phyloP scores from a whole-genome alignment of 1,140 invertebrate genomes.

The Pteromalus puparum region DNA sequence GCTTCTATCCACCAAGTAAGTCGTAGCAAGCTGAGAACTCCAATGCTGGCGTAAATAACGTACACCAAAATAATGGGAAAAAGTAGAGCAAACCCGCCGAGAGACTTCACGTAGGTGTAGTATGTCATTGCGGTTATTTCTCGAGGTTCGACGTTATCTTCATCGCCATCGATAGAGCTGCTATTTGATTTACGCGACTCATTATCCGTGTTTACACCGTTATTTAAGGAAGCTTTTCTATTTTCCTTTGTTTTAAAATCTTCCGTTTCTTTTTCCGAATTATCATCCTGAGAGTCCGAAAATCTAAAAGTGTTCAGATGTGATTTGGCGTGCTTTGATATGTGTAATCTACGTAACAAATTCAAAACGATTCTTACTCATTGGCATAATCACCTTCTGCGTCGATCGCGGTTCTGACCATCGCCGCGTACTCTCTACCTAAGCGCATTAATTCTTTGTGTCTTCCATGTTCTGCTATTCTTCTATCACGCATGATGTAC shows the following conservation, averaged over 20 bases:
- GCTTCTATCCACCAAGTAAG: slow-evolving; percentile 80
- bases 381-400: slow-evolving; percentile 51
- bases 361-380: slow-evolving; percentile 47
- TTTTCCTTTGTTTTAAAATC: neutral
- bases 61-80: slow-evolving; percentile 77
- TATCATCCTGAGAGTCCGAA: neutral
- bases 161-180: neutral
- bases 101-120: slow-evolving; percentile 77
- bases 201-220: neutral
- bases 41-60: slow-evolving; percentile 77
- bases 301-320: neutral
- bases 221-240: neutral
- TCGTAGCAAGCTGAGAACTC: slow-evolving; percentile 82
- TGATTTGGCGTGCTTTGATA: neutral
- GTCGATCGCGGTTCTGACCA: slow-evolving; percentile 57
- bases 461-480: slow-evolving; percentile 81
- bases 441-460: slow-evolving; percentile 80
- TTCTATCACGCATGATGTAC: slow-evolving; percentile 78
- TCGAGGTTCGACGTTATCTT: slow-evolving; percentile 74
- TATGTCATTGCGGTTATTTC: slow-evolving; percentile 74
- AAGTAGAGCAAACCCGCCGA: slow-evolving; percentile 78
- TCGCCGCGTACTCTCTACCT: slow-evolving; percentile 79
- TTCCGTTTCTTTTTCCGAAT: neutral
- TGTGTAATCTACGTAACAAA: neutral
- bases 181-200: neutral